Evolutionary conservation across 2,797 vertebrate genomes (phyloP).

Genomic region (Sebastes melanostomus): DNA sequence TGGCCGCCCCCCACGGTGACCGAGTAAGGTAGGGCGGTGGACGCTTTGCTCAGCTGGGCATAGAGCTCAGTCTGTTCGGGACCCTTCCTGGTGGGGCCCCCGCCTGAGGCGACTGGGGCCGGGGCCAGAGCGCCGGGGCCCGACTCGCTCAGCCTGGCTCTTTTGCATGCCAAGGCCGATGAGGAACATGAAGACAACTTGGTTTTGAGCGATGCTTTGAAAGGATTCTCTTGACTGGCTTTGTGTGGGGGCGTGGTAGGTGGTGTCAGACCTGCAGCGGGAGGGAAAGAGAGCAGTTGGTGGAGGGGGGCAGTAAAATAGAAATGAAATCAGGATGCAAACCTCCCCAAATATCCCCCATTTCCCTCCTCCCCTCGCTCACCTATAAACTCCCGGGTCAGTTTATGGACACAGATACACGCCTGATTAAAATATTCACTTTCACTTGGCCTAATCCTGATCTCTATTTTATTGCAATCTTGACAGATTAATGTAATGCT

Average conservation of each 20-base stretch:
- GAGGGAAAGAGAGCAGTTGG: conserved; percentile 43
- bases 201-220: conserved; percentile 96
- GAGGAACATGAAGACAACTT: conserved; percentile 96
- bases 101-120: conserved; percentile 81
- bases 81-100: conserved; percentile 87
- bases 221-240: conserved; percentile 99
- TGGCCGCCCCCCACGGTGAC: conserved; percentile 69
- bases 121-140: conserved; percentile 80
- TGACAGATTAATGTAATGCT: conserved; percentile 85
- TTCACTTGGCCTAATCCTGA: conserved; percentile 79
- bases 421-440: conserved; percentile 85
- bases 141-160: conserved; percentile 90
- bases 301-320: conserved; percentile 44
- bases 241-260: conserved; percentile 99
- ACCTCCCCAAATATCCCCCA: conserved; percentile 39
- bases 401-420: conserved; percentile 77
- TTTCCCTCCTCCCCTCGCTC: conserved; percentile 9
- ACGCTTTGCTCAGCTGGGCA: conserved; percentile 92
- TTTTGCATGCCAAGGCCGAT: conserved; percentile 90
- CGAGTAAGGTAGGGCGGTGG: conserved; percentile 81
- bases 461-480: conserved; percentile 82
- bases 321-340: conserved; percentile 67
- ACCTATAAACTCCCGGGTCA: conserved; percentile 66
- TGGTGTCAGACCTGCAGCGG: conserved; percentile 94
- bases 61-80: conserved; percentile 96